Base-by-base conservation (phyloP, 2,113 vertebrate species). In the Caretta caretta region DNA sequence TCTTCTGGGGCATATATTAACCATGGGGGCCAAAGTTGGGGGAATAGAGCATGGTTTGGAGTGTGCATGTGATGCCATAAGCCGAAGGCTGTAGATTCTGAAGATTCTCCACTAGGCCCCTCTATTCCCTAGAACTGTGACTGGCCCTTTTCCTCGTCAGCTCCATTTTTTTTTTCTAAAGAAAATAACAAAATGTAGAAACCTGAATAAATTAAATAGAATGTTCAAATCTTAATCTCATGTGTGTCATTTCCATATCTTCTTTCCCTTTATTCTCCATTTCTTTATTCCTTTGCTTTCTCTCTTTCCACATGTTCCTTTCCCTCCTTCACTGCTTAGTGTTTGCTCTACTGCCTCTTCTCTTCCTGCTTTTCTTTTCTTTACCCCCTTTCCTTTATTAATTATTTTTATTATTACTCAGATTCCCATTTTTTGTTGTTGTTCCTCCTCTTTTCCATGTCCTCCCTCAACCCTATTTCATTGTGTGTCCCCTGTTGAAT, bases 11-110 rank as follows among this genome's bases (percentile, higher is more conserved):
- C 35, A 53, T 13, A 49, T 88, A 53, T 53, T 93, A 82, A 91
- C 17, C 2, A 31, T 14, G 10, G 14, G 17, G 31, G 1, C 9
- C 25, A 10, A 2, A 0, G 2, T n/a, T 91, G 51, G 25, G 25
- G 50, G 51, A 88, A 65, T 11, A 88, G 81, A 79, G 69, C 1
- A 5, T 19, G n/a, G 24, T 2, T 90, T 86, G 78, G 0, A 8
- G 10, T 22, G 1, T 35, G 13, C 88, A 54, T 38, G 22, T 54
- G 88, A 31, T 91, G n/a, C 42, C 75, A 72, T 57, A 11, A 8
- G 22, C 29, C 7, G 25, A 10, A 91, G 59, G 25, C 14, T 88
- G 78, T 12, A 92, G 24, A 31, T 83, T 17, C 31, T 38, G n/a
- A 14, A 82, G 35, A 9, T 89, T 87, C 22, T 90, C 80, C 29